Evolutionary conservation across 2,888 invertebrate genomes (phyloP), one percentile per base, ranked within the genome.

Genomic region (Acanthosoma haemorrhoidale): DNA sequence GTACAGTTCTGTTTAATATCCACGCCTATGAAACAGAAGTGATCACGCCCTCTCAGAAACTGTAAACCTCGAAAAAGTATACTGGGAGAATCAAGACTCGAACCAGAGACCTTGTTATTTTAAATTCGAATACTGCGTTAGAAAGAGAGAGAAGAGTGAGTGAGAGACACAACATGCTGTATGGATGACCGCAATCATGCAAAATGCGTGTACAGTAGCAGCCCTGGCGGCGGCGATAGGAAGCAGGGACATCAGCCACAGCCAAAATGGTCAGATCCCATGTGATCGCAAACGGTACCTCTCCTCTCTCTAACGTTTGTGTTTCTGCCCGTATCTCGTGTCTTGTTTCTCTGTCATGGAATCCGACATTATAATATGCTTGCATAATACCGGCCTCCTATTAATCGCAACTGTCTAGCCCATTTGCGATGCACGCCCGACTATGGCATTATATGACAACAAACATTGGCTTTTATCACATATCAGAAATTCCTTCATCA

Each of bases 381-480:
- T n/a, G n/a, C n/a, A n/a, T n/a, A n/a, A n/a, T n/a, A n/a, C n/a
- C n/a, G n/a, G n/a, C n/a, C n/a, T n/a, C n/a, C n/a, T n/a, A n/a
- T n/a, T n/a, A n/a, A n/a, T n/a, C n/a, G n/a, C n/a, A n/a, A n/a
- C n/a, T n/a, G n/a, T n/a, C n/a, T n/a, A n/a, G n/a, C n/a, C n/a
- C n/a, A n/a, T n/a, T n/a, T 74, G 75, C 74, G 72, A 75, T 75
- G 75, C 72, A 71, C 72, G 70, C 73, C 66, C 70, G 74, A 74
- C 70, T 72, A 96, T 96, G 96, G 96, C 96, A 75, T 87, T 94
- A 74, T 96, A 94, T 80, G 95, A 96, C 80, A 94, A 96, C 81
- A 90, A 89, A 80, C 90, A 91, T 77, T 96, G 96, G 91, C 84
- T 97, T 60, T 84, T 96, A 66, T 91, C 94, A 71, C 94, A 96